phyloP scores from a whole-genome alignment of 1,140 invertebrate genomes.

The Brachionus koreanus region DNA sequence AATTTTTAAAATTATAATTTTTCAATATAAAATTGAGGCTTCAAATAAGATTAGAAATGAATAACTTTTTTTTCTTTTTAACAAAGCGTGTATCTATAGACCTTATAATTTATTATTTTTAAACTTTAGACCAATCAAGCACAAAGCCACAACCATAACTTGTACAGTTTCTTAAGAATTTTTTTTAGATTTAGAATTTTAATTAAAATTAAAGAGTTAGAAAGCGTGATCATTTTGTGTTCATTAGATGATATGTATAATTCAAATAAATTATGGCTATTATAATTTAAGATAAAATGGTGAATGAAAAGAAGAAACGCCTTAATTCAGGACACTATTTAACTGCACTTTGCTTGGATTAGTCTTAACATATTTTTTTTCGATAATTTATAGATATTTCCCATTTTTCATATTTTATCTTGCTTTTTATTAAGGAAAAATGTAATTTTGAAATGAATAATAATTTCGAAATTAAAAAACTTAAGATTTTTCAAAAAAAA shows the following conservation, averaged over 20 bases:
- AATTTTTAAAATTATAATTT: constrained; percentile 14
- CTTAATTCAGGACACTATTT: background rate
- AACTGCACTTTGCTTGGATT: background rate
- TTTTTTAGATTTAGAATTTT: background rate
- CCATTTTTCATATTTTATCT: background rate
- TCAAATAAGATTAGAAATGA: background rate
- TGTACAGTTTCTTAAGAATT: background rate
- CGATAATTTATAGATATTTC: background rate
- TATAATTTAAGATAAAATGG: background rate
- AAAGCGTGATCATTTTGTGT: constrained; percentile 17
- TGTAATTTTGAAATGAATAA: background rate
- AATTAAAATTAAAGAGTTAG: background rate
- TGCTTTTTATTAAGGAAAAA: background rate
- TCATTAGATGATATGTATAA: background rate
- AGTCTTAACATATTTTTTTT: background rate
- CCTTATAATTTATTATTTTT: background rate
- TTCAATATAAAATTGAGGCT: background rate
- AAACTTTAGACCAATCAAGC: background rate
- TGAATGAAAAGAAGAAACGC: background rate
- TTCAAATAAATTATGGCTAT: constrained; percentile 22
- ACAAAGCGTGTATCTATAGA: background rate
- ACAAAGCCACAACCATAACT: background rate
- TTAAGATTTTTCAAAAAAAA: background rate
- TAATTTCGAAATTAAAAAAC: background rate
- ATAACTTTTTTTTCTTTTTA: background rate